phyloP scores from a whole-genome alignment of 2,888 invertebrate species.

The Chloroclysta siterata region DNA sequence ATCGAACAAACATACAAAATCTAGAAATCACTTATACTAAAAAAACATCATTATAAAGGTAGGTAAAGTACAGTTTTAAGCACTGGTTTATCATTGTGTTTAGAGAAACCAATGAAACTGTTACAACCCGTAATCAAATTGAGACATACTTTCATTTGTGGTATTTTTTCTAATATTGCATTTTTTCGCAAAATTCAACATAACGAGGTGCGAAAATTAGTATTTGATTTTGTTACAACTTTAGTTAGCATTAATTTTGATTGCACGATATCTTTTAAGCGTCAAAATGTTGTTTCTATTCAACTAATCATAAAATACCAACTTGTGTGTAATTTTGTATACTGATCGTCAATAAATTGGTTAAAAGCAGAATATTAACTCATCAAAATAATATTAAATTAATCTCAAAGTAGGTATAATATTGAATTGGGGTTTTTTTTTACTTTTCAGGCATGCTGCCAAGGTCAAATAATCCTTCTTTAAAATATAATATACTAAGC shows the following conservation, averaged over 20 bases:
- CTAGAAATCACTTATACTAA: no score
- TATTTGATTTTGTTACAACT: slow-evolving; percentile 26
- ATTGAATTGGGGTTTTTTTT: no score
- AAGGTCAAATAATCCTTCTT: not conserved
- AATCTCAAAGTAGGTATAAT: no score
- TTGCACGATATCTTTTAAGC: not conserved
- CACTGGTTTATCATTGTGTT: not conserved
- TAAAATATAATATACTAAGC: not conserved
- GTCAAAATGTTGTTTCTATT: no score
- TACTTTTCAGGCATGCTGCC: no score
- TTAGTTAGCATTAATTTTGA: not conserved
- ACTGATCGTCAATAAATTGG: no score
- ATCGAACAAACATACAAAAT: no score
- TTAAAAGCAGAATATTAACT: no score
- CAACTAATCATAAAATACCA: no score
- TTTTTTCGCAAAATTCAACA: slow-evolving; percentile 36
- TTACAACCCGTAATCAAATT: slow-evolving; percentile 9
- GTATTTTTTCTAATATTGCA: slow-evolving; percentile 34
- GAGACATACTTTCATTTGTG: slow-evolving; percentile 38
- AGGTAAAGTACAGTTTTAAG: not conserved
- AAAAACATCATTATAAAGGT: no score
- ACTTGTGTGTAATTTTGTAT: no score
- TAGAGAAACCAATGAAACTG: slow-evolving; percentile 11
- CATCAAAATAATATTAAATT: no score
- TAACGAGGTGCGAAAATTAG: slow-evolving; percentile 26